Conservation (phyloP, 2,797 vertebrate genomes). For the Pachyuromys duprasi region DNA sequence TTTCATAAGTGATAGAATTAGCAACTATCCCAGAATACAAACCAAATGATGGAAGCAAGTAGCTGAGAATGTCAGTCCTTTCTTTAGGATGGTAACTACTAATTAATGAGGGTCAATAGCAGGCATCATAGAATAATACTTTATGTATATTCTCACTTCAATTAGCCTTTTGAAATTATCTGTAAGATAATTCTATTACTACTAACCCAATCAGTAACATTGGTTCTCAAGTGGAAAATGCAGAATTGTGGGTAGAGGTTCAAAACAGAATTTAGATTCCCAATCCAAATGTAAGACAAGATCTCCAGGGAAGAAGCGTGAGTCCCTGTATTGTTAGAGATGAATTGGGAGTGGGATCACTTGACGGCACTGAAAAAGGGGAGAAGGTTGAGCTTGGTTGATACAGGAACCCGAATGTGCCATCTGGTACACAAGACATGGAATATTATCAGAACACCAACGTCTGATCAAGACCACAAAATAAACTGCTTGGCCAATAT, state of each 20-base stretch:
- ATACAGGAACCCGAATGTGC: not conserved
- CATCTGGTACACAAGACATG: not conserved
- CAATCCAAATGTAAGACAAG: not conserved
- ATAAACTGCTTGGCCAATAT: not conserved
- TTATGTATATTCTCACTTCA: slow-evolving; percentile 12
- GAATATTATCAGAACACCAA: not conserved
- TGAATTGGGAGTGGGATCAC: not conserved
- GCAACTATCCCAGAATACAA: slow-evolving; percentile 22
- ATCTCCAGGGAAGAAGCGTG: not conserved
- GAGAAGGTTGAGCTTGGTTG: fast-evolving
- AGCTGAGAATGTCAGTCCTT: not conserved
- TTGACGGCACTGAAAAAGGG: not conserved
- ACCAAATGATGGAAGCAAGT: not conserved
- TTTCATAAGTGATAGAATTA: not conserved
- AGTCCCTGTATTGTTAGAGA: not conserved
- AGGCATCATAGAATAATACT: not conserved
- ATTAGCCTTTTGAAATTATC: slow-evolving; percentile 15
- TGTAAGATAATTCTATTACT: not conserved
- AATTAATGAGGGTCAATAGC: not conserved
- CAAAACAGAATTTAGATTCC: not conserved
- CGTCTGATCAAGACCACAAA: not conserved
- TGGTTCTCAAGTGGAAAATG: not conserved
- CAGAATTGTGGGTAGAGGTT: not conserved
- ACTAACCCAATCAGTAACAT: not conserved
- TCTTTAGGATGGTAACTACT: not conserved